A percentile compares a stretch with the other conserved stretches of the same genome.
Conservation (phyloP, 2,797 vertebrate species). For the Chrysolophus pictus region DNA sequence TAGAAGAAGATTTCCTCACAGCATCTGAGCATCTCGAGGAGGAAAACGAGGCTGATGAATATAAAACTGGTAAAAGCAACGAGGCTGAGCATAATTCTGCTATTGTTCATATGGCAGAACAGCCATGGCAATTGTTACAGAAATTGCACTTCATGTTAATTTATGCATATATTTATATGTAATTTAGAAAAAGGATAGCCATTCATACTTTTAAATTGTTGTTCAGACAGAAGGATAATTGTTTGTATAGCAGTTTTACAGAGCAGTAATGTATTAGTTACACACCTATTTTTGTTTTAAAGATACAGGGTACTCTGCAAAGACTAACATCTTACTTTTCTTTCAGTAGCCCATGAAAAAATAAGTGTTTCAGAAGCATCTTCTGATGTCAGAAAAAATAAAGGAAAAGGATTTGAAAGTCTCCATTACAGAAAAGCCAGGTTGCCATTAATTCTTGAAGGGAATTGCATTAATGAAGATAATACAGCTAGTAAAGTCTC, state of each 20-base stretch:
- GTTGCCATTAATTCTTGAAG: constrained; percentile 48
- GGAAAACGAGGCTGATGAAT: constrained; percentile 90
- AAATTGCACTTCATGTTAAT: not conserved
- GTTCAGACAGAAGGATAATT: not conserved
- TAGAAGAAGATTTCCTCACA: constrained; percentile 97
- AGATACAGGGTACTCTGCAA: not conserved
- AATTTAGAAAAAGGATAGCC: constrained; percentile 9
- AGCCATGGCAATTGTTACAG: not conserved
- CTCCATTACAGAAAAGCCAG: constrained; percentile 77
- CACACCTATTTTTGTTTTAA: not conserved
- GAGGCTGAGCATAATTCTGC: not conserved
- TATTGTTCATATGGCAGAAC: not conserved
- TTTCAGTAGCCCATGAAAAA: constrained; percentile 84
- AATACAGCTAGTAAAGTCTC: not conserved
- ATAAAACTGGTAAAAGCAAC: constrained; percentile 84
- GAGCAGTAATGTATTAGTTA: not conserved
- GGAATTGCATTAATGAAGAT: constrained; percentile 35
- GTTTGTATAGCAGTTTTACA: not conserved
- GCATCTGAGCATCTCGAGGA: constrained; percentile 95
- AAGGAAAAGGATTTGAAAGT: constrained; percentile 78
- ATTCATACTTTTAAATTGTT: not conserved
- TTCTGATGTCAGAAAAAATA: constrained; percentile 71
- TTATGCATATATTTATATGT: not conserved
- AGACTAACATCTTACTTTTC: constrained; percentile 32
- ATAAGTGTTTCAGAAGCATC: constrained; percentile 72